A percentile compares a stretch with the other conserved stretches of the same genome.
These are phyloP conservation scores for Enteromius afrohamiltoni DNA, from an alignment of 2,797 vertebrate species.

Conservation along the genomic window DNA sequence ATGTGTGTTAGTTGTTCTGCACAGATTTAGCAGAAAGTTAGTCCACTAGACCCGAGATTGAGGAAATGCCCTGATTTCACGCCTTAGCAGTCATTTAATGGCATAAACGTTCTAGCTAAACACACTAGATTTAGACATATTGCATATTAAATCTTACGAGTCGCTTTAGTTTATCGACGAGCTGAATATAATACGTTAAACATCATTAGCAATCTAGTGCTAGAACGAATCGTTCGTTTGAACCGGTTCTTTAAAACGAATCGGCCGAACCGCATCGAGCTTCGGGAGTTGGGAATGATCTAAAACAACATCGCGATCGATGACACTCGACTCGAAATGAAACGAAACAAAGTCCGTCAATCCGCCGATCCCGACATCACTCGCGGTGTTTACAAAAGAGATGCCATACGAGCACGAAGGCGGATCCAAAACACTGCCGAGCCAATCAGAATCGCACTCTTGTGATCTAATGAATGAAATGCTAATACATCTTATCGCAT, in stretches of 20 bases:
- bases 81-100: slow-evolving; percentile 2
- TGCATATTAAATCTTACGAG: not conserved
- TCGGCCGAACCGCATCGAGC: too few species aligned
- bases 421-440: not conserved
- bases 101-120: not conserved
- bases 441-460: not conserved
- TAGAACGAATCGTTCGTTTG: not conserved
- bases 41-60: not conserved
- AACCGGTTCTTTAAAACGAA: not conserved
- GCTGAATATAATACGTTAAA: not conserved
- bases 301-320: not conserved
- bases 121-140: not conserved
- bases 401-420: not conserved
- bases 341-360: not conserved
- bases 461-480: not conserved
- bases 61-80: slow-evolving; percentile 44
- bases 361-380: slow-evolving; percentile 12
- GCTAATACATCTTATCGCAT: not conserved
- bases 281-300: too few species aligned
- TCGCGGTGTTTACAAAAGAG: slow-evolving; percentile 15
- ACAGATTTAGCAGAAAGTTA: slow-evolving; percentile 1
- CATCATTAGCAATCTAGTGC: not conserved
- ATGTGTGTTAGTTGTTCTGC: slow-evolving; percentile 56
- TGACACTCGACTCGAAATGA: not conserved
- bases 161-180: not conserved